Evolutionary conservation across 2,797 vertebrate genomes (phyloP).

Genomic region (Eupleurogrammus muticus): DNA sequence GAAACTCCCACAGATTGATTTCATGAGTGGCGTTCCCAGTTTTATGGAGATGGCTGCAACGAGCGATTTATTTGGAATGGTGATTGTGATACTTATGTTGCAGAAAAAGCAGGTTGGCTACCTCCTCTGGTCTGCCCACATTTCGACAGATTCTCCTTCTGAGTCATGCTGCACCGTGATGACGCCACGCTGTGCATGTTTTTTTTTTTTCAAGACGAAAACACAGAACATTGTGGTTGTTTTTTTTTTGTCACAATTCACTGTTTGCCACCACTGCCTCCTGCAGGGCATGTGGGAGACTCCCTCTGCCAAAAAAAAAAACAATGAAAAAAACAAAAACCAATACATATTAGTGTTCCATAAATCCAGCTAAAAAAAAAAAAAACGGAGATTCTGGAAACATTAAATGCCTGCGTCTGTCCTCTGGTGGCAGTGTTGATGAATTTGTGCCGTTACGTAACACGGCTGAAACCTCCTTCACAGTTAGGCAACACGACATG

Average conservation of each 20-base stretch:
- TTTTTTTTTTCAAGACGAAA: constrained; percentile 45
- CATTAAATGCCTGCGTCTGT: constrained; percentile 11
- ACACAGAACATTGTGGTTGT: constrained; percentile 28
- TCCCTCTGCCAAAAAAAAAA: too few relatives aligned
- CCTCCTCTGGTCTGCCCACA: constrained; percentile 66
- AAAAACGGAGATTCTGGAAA: constrained; percentile 28
- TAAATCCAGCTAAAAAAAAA: constrained; percentile 39
- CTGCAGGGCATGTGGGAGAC: constrained; percentile 40
- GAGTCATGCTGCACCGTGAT: constrained; percentile 64
- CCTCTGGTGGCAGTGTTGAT: constrained; percentile 40
- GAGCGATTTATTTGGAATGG: constrained; percentile 49
- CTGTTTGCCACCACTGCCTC: constrained; percentile 16
- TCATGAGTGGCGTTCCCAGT: constrained; percentile 18
- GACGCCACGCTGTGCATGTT: constrained; percentile 48
- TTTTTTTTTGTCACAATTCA: constrained; percentile 39
- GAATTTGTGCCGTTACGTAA: constrained; percentile 66
- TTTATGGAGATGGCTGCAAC: constrained; percentile 36
- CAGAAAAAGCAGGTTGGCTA: constrained; percentile 35
- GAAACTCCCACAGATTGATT: constrained; percentile 54
- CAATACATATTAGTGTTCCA: constrained; percentile 30
- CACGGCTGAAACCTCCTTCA: constrained; percentile 60
- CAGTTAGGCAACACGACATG: constrained; percentile 58
- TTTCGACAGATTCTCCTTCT: constrained; percentile 61
- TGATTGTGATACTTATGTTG: constrained; percentile 44
- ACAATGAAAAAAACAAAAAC: not conserved